These are phyloP conservation scores for Ovis canadensis DNA, from an alignment of 2,113 vertebrate genomes.

Conservation along the genomic window DNA sequence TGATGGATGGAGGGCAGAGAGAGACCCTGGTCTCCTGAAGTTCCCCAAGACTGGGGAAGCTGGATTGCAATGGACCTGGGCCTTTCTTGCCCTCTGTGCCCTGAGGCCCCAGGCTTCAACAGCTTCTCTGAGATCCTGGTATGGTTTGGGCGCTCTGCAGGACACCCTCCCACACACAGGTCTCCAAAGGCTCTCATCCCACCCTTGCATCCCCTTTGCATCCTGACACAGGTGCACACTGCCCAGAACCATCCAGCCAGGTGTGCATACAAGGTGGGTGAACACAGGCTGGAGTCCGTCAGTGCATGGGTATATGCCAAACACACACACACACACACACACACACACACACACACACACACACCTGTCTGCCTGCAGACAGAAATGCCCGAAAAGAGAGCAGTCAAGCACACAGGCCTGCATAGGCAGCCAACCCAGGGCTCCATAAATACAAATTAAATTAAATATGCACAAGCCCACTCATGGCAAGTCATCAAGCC, in stretches of 20 bases:
- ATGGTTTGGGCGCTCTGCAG: not conserved
- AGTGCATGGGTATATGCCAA: accelerated
- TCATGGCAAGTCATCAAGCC: not conserved
- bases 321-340: accelerated
- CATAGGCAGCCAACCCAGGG: not conserved
- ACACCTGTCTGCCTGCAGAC: not conserved
- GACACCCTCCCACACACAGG: not conserved
- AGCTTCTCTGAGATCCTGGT: not conserved
- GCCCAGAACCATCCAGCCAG: not conserved
- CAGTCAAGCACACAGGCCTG: not conserved
- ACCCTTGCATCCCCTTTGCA: not conserved
- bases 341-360: not conserved
- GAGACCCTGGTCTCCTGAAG: not conserved
- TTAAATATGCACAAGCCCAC: not conserved
- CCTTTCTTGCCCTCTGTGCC: not conserved
- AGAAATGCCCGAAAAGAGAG: not conserved
- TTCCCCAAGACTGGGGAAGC: not conserved
- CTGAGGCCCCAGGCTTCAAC: not conserved
- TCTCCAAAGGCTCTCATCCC: not conserved
- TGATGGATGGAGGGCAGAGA: not conserved
- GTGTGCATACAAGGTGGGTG: not conserved
- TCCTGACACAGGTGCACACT: not conserved
- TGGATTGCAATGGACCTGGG: not conserved
- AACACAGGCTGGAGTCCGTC: not conserved
- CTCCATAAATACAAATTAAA: not conserved